phyloP scores from a whole-genome alignment of 2,888 invertebrate species.

The Clusia tigrina region DNA sequence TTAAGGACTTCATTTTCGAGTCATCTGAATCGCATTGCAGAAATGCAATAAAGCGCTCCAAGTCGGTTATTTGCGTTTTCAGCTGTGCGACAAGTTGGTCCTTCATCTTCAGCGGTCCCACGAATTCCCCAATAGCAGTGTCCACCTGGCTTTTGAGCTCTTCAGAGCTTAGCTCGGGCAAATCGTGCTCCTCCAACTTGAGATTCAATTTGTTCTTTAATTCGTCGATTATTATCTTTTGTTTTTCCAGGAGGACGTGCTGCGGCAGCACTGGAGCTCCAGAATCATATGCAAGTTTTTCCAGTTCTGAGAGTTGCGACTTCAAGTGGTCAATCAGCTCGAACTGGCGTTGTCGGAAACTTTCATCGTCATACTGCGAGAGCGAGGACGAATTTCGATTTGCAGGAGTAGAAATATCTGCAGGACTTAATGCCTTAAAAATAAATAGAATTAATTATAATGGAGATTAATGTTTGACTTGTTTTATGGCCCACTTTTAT shows the following conservation, averaged over 20 bases:
- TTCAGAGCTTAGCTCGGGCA: slow-evolving; percentile 77
- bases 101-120: slow-evolving; percentile 93
- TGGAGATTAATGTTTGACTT: too few relatives aligned
- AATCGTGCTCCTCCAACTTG: slow-evolving; percentile 81
- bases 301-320: slow-evolving; percentile 86
- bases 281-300: slow-evolving; percentile 85
- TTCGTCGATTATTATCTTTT: slow-evolving; percentile 89
- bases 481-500: too few relatives aligned
- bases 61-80: slow-evolving; percentile 95
- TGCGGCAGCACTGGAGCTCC: slow-evolving; percentile 78
- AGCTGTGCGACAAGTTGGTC: slow-evolving; percentile 94
- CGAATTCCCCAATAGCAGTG: slow-evolving; percentile 87
- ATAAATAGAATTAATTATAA: background rate
- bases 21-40: slow-evolving; percentile 81
- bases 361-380: slow-evolving; percentile 64
- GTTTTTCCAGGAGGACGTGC: slow-evolving; percentile 84
- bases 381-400: slow-evolving; percentile 63
- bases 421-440: background rate
- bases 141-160: slow-evolving; percentile 90
- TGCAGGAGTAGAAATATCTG: background rate
- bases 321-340: slow-evolving; percentile 91
- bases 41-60: slow-evolving; percentile 95
- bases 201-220: slow-evolving; percentile 84
- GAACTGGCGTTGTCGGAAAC: slow-evolving; percentile 74
- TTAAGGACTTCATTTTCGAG: slow-evolving; percentile 40